Evolutionary conservation across 2,888 invertebrate genomes (phyloP), one percentile per base, ranked within the genome.

Genomic region (Ormyrus labotus): DNA sequence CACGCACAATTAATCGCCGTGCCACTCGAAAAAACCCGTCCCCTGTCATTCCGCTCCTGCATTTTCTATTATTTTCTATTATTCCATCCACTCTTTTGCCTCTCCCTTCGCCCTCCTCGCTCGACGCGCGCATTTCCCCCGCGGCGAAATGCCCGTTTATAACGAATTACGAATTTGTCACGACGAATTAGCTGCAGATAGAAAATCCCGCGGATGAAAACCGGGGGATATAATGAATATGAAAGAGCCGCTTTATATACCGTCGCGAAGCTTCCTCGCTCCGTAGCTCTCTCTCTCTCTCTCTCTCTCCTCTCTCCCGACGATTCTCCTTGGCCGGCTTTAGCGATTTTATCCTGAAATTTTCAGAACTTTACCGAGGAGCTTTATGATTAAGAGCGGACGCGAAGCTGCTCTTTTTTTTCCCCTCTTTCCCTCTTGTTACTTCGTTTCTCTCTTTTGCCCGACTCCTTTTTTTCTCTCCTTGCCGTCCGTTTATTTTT

Each of bases 111-210:
- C 45, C 2, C 45, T 10, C n/a, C 7, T 13, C 11, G 11, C 0
- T 50, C 58, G 10, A 0, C 13, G 58, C 47, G n/a, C 19, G 8
- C 63, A 34, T 34, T 34, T 34, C 34, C 34, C 34, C 34, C 34
- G 3, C 34, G 34, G 8, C 48, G 47, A 53, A 71, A 45, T 13
- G 5, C 57, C 34, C 58, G 73, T 69, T 58, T 69, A 58, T 69
- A 63, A 65, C 75, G 70, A 75, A 75, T 75, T 53, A 70, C 65
- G 55, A 70, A 80, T 80, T 75, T 70, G 75, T 80, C 75, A 80
- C 70, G 70, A 51, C 19, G 70, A 70, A 74, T 80, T 69, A 75
- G 64, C 70, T 7, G 9, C 19, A 69, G 65, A 63, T 61, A 48
- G 61, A 47, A 55, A 69, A 73, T 19, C 53, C 60, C 57, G 5